Percentiles rank a stretch among this genome's conserved stretches.
phyloP scores from a whole-genome alignment of 2,888 invertebrate genomes.

The Microchrysa polita region DNA sequence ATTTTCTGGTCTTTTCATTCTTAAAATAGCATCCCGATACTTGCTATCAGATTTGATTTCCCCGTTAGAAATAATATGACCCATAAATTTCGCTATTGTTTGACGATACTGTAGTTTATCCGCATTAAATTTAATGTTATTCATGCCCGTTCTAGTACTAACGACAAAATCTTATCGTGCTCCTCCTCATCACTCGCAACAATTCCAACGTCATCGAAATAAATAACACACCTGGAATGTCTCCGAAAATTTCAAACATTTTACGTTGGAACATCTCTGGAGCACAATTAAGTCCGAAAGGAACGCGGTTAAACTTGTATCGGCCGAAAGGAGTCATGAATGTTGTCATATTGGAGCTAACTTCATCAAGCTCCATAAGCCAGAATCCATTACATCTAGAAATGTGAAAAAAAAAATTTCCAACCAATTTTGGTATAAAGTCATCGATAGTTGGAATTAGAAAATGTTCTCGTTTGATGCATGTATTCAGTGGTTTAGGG shows the following conservation, averaged over 20 bases:
- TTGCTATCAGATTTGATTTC: constrained; percentile 51
- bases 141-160: constrained; percentile 48
- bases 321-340: constrained; percentile 49
- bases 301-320: constrained; percentile 42
- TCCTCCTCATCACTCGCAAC: constrained; percentile 48
- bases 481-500: constrained; percentile 51
- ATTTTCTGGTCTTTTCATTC: too few species aligned
- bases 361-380: constrained; percentile 45
- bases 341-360: constrained; percentile 44
- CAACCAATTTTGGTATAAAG: background rate
- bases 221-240: constrained; percentile 57
- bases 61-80: constrained; percentile 52
- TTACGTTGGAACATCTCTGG: constrained; percentile 53
- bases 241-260: constrained; percentile 56
- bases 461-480: constrained; percentile 50
- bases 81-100: constrained; percentile 53
- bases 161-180: constrained; percentile 49
- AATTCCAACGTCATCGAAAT: constrained; percentile 58
- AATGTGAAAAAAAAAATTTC: constrained; percentile 42
- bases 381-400: constrained; percentile 45
- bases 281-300: constrained; percentile 46
- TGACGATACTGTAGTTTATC: constrained; percentile 53
- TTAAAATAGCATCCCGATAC: too few species aligned
- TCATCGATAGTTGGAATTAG: too few species aligned
- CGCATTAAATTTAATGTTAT: constrained; percentile 53